phyloP scores from a whole-genome alignment of 2,113 vertebrate genomes.

The Azemiops feae region DNA sequence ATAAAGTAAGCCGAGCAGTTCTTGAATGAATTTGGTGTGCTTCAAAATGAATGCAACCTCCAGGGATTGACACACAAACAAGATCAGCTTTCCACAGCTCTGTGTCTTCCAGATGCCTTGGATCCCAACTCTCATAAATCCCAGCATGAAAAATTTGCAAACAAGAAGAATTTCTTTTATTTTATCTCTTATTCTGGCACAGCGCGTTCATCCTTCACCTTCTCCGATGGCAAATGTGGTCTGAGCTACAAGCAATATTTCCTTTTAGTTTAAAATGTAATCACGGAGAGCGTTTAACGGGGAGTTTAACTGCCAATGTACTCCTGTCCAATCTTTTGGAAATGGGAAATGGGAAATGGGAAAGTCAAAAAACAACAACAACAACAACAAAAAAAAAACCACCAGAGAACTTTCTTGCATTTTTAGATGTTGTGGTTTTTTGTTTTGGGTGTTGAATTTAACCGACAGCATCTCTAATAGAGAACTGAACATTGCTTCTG shows the following conservation, averaged over 20 bases:
- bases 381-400: too few species aligned
- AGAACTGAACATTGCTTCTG: neutral
- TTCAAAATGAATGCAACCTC: neutral
- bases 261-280: neutral
- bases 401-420: neutral
- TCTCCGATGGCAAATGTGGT: neutral
- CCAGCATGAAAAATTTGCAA: neutral
- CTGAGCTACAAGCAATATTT: neutral
- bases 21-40: neutral
- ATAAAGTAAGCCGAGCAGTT: neutral
- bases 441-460: neutral
- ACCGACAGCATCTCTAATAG: neutral
- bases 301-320: neutral
- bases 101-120: neutral
- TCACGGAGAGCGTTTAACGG: neutral
- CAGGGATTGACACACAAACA: neutral
- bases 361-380: neutral
- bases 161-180: neutral
- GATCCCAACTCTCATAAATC: neutral
- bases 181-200: neutral
- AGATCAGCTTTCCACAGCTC: neutral
- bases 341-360: neutral
- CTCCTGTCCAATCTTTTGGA: neutral
- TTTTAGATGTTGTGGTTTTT: neutral
- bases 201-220: neutral